Evolutionary conservation across 2,888 invertebrate species (phyloP), one percentile per base, ranked within the genome.

Genomic region (Cheilosia urbana): DNA sequence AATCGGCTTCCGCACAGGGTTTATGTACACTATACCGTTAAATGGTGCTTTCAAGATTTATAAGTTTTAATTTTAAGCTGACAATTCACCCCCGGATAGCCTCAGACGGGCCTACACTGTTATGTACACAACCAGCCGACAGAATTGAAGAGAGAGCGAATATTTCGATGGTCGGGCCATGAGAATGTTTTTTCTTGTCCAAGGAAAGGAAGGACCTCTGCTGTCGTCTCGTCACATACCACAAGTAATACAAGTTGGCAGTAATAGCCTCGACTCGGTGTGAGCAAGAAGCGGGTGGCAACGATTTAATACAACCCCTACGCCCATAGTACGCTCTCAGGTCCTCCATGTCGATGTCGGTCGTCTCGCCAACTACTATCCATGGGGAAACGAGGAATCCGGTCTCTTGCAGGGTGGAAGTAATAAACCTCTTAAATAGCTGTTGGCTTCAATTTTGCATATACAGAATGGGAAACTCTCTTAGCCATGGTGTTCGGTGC

Each of bases 241-340:
- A 53, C 80, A 85, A 85, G 80, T 85, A 85, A 85, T 85, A 72
- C 76, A 71, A 80, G 84, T 85, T 85, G 84, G 84, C 80, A 85
- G 84, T 84, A 84, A 84, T 76, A 62, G 79, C 62, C 66, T 65
- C 75, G 75, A 71, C 79, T 65, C 0, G 1, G 11, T 45, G n/a
- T 55, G 40, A 66, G 49, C 15, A 34, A 62, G 21, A 21, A 30
- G 63, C 21, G 42, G 37, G 34, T 21, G 53, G 21, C 21, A 15
- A 47, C 57, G 71, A 71, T 71, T 84, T 75, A 71, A 69, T 85
- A 80, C 66, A 60, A 76, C 58, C 63, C 84, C 49, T 71, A 71
- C 65, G 71, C 57, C 53, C 71, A 71, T 85, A 73, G 73, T 45
- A 79, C 69, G 71, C 69, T 57, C 62, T 69, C 79, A 65, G 68